Conservation (phyloP, 2,797 vertebrate genomes). For the Sitta carolinensis region DNA sequence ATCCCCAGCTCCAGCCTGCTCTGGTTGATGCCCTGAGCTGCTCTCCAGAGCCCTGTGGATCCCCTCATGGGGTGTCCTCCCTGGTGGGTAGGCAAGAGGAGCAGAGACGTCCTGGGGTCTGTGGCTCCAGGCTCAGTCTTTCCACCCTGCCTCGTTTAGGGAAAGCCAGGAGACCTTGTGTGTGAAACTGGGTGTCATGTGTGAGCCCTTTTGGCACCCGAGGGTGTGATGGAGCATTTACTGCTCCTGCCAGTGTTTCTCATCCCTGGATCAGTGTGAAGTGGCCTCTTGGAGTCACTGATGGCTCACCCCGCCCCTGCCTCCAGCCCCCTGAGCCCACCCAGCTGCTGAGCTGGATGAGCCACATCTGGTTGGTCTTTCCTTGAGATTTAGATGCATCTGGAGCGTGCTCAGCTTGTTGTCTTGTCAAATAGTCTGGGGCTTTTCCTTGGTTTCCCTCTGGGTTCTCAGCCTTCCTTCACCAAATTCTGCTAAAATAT, state of each 20-base stretch:
- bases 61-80: not conserved
- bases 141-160: not conserved
- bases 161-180: rapidly evolving
- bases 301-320: not conserved
- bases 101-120: not conserved
- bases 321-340: not conserved
- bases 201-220: rapidly evolving
- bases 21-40: not conserved
- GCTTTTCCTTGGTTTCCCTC: not conserved
- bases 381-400: not conserved
- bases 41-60: not conserved
- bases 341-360: not conserved
- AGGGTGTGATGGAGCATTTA: not conserved
- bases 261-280: not conserved
- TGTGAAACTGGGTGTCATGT: rapidly evolving
- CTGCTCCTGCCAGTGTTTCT: not conserved
- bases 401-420: not conserved
- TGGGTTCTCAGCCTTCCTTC: not conserved
- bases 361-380: not conserved
- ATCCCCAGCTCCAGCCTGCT: not conserved
- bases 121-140: not conserved
- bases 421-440: not conserved
- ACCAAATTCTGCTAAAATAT: not conserved
- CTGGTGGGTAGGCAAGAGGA: not conserved
- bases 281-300: not conserved